A percentile compares a stretch with the other conserved stretches of the same genome.
Conservation (phyloP, 2,797 vertebrate genomes). For the Epinephelus coioides region DNA sequence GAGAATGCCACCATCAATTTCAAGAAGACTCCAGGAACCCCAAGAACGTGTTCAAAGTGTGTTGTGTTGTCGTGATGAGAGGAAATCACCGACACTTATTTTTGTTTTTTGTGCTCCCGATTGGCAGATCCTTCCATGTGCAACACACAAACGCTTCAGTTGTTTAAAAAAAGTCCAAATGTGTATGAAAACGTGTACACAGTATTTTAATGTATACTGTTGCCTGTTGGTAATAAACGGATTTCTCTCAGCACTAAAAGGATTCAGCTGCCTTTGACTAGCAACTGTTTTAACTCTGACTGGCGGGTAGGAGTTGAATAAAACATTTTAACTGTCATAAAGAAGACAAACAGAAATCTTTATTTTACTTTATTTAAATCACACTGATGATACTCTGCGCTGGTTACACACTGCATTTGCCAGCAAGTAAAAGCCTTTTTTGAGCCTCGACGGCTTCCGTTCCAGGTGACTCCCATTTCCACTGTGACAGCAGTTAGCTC, state of each 20-base stretch:
- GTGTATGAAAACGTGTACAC: slow-evolving; percentile 79
- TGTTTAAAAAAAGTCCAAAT: slow-evolving; percentile 64
- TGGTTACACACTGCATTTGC: slow-evolving; percentile 9
- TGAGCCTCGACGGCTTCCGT: slow-evolving; percentile 79
- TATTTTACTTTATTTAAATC: not conserved
- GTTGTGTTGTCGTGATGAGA: slow-evolving; percentile 69
- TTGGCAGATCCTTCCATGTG: slow-evolving; percentile 77
- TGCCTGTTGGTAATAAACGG: slow-evolving; percentile 83
- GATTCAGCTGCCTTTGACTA: slow-evolving; percentile 65
- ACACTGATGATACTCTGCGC: not conserved
- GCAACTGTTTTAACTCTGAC: slow-evolving; percentile 43
- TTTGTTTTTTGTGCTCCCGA: slow-evolving; percentile 75
- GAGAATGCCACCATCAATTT: slow-evolving; percentile 79
- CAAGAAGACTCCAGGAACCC: slow-evolving; percentile 68
- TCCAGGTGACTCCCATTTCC: slow-evolving; percentile 83
- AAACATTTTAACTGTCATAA: slow-evolving; percentile 30
- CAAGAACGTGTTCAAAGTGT: slow-evolving; percentile 68
- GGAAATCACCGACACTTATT: slow-evolving; percentile 72
- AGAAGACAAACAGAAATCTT: not conserved
- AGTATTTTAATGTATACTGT: slow-evolving; percentile 83
- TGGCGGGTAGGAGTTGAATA: slow-evolving; percentile 36
- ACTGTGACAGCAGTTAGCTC: slow-evolving; percentile 56
- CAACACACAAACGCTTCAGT: slow-evolving; percentile 73
- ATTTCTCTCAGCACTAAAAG: slow-evolving; percentile 73
- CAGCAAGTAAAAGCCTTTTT: slow-evolving; percentile 27